phyloP scores from a whole-genome alignment of 2,888 invertebrate species.

The Crocallis elinguaria region DNA sequence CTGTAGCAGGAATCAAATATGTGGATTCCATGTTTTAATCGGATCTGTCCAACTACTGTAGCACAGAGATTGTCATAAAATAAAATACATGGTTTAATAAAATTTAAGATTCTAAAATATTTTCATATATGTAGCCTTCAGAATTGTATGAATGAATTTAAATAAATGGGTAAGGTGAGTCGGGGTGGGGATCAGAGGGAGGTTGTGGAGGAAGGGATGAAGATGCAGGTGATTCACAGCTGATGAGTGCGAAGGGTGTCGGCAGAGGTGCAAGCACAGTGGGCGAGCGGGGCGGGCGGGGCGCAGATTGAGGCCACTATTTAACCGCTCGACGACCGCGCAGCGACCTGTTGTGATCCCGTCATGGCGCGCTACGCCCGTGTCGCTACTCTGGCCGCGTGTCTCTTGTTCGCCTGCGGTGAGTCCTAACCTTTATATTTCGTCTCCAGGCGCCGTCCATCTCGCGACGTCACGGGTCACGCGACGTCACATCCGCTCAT shows the following conservation, averaged over 20 bases:
- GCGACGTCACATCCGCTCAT: conserved; percentile 63
- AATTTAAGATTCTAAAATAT: neutral
- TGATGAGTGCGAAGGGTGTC: conserved; percentile 78
- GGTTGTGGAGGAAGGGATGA: conserved; percentile 35
- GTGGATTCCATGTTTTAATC: too few relatives aligned
- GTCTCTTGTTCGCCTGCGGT: conserved; percentile 83
- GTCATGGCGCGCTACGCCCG: conserved; percentile 85
- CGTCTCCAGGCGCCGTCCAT: conserved; percentile 74
- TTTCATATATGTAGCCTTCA: neutral
- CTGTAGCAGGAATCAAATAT: neutral
- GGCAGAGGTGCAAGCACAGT: conserved; percentile 78
- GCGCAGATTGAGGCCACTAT: conserved; percentile 84
- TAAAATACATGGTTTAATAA: too few relatives aligned
- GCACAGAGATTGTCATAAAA: too few relatives aligned
- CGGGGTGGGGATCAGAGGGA: conserved; percentile 9
- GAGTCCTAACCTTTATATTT: conserved; percentile 83
- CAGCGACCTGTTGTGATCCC: conserved; percentile 85
- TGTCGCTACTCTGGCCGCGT: conserved; percentile 84
- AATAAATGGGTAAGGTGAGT: neutral
- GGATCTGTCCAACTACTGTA: too few relatives aligned
- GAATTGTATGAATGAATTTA: neutral
- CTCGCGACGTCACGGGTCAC: conserved; percentile 78
- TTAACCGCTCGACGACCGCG: conserved; percentile 82
- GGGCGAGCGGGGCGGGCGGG: conserved; percentile 83
- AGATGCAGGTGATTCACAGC: conserved; percentile 73